Percentiles rank a stretch among this genome's conserved stretches.
These are phyloP conservation scores for Azemiops feae DNA, from an alignment of 2,113 vertebrate species.

Conservation along the genomic window DNA sequence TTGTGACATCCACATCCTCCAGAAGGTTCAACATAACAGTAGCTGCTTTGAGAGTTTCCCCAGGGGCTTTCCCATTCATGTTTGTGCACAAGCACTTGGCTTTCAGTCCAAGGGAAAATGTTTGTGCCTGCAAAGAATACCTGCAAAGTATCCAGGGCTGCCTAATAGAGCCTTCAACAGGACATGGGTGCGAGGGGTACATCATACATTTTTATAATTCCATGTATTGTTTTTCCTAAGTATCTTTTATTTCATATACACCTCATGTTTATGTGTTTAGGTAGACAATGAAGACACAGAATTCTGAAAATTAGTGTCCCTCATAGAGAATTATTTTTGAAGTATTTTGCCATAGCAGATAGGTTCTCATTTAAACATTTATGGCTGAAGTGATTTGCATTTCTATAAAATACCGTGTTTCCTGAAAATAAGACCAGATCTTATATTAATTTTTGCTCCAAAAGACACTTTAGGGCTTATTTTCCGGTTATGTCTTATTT, in stretches of 20 bases:
- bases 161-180: neutral
- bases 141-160: neutral
- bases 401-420: neutral
- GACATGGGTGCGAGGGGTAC: neutral
- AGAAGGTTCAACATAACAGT: neutral
- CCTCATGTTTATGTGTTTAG: neutral
- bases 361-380: neutral
- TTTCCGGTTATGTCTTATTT: too few relatives aligned
- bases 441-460: too few relatives aligned
- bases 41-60: neutral
- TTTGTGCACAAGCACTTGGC: neutral
- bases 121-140: neutral
- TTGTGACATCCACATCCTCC: neutral
- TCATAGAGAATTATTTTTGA: neutral
- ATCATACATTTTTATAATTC: neutral
- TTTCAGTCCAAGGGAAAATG: neutral
- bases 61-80: neutral
- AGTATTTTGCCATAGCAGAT: neutral
- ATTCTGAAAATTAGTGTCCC: neutral
- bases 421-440: too few relatives aligned
- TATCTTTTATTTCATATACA: neutral
- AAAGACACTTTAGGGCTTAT: too few relatives aligned
- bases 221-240: neutral
- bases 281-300: neutral
- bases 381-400: too few relatives aligned